Conservation (phyloP, 2,797 vertebrate genomes). For the Lacerta viridis region DNA sequence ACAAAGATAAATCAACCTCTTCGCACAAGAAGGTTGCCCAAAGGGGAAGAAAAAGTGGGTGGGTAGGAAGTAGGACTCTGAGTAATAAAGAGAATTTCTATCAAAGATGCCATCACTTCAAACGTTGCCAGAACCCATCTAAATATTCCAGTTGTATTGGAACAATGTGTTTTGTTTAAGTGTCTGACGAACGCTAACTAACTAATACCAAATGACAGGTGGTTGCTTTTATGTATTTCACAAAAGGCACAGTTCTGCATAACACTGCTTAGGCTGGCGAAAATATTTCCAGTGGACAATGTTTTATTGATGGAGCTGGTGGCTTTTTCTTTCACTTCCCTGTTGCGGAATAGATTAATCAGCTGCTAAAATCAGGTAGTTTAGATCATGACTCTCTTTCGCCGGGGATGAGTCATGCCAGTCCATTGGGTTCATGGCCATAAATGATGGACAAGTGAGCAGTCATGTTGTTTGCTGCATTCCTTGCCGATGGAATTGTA, state of each 20-base stretch:
- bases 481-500: constrained; percentile 40
- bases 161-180: background rate
- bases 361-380: constrained; percentile 48
- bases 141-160: background rate
- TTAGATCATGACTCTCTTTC: constrained; percentile 39
- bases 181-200: background rate
- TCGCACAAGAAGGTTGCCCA: background rate
- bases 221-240: constrained; percentile 11
- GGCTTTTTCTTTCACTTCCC: constrained; percentile 38
- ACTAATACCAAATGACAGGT: constrained; percentile 10
- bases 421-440: background rate
- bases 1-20: background rate
- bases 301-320: constrained; percentile 43
- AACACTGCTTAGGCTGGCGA: constrained; percentile 10
- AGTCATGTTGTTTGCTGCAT: constrained; percentile 31
- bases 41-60: background rate
- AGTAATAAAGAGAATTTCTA: background rate
- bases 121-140: background rate
- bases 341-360: constrained; percentile 30
- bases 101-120: background rate
- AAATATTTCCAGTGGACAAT: constrained; percentile 29
- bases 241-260: constrained; percentile 15
- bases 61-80: background rate
- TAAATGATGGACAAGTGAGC: constrained; percentile 37
- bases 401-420: background rate